Evolutionary conservation across 2,113 vertebrate genomes (phyloP), one percentile per base, ranked within the genome.

Genomic region (Sebastes schlegelii): DNA sequence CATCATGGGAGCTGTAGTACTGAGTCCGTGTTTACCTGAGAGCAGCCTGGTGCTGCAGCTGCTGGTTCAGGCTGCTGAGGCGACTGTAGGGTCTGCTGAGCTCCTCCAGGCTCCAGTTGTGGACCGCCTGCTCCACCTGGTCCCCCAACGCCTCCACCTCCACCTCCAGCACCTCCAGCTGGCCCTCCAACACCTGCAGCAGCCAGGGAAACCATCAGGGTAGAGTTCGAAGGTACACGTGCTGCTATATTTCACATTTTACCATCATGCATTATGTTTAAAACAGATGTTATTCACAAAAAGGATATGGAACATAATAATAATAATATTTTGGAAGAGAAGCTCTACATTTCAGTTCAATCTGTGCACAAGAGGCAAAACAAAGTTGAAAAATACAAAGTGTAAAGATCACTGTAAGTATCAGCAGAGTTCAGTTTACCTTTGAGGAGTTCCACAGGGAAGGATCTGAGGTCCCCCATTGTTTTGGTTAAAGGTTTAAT

Each of bases 41-140:
- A 54, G 86, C 84, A 1, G 96, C 94, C 82, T 92, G 80, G 21
- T 96, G 93, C 86, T 95, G 92, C 26, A 99, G 26, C 51, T 94
- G 89, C 83, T 81, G 93, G 23, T 96, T 88, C 84, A 92, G 95
- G 74, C 82, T 92, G 73, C 77, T 74, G 45, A 97, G 90, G 51
- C 88, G 95, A 23, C 91, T 90, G 76, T 80, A 94, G 2, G 95
- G 94, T 69, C 83, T 81, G 54, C 89, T 90, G 26, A 96, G 86
- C 78, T 96, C 96, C 68, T 92, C 82, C 74, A 93, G 79, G 13
- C 84, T 85, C 90, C 90, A 93, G 26, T 17, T 87, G 62, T 75
- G 80, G 1, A 90, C 64, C 2, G 93, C 94, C 74, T 91, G 78
- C 61, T 94, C 86, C 46, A 95, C 91, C 61, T 84, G 92, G 26